phyloP scores from a whole-genome alignment of 1,140 invertebrate genomes.

The Reticulitermes speratus region DNA sequence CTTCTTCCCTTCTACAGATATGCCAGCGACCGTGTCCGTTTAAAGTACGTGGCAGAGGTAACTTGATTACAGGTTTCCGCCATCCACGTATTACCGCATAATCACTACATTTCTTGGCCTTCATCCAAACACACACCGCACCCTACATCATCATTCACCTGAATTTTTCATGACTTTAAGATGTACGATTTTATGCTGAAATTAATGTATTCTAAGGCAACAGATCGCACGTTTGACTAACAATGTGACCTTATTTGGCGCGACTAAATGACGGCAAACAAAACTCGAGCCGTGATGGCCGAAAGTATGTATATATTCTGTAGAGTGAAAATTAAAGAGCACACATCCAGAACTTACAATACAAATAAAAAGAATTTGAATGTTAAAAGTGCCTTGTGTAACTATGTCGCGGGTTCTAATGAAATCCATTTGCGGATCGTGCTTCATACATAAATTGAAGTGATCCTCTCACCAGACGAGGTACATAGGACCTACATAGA shows the following conservation, averaged over 20 bases:
- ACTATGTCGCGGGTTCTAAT: not conserved
- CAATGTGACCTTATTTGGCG: no score
- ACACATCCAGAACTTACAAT: not conserved
- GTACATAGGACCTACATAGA: no score
- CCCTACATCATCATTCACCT: not conserved
- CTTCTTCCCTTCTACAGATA: not conserved
- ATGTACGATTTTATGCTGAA: not conserved
- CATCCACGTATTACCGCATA: not conserved
- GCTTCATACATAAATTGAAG: not conserved
- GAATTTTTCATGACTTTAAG: not conserved
- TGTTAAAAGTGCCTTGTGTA: not conserved
- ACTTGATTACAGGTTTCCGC: conserved; percentile 4
- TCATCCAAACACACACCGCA: not conserved
- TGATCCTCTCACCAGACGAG: not conserved
- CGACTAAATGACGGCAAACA: no score
- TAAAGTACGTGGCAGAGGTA: not conserved
- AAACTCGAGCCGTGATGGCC: no score
- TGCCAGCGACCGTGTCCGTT: not conserved
- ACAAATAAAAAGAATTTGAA: not conserved
- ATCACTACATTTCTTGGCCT: not conserved
- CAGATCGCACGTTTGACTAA: no score
- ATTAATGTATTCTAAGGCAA: no score
- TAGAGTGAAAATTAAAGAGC: not conserved
- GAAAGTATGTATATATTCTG: no score
- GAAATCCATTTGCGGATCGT: not conserved